Evolutionary conservation across 2,113 vertebrate genomes (phyloP).

Genomic region (Baryphthengus martii): DNA sequence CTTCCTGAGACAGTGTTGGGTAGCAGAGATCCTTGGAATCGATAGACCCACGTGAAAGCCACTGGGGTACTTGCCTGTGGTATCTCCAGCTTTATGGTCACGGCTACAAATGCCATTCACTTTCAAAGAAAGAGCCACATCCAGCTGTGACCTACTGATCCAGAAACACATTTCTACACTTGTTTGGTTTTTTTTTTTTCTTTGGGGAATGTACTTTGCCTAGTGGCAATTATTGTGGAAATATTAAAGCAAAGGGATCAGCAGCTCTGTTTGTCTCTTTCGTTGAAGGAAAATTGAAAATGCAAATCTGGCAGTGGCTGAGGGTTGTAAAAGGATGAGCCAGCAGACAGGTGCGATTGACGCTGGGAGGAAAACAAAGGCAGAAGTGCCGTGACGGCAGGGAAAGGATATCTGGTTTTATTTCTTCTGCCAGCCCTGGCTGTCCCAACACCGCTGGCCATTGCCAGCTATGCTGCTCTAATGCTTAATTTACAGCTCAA

Average conservation of each 20-base stretch:
- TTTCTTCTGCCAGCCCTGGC: not conserved
- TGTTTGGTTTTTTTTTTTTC: not conserved
- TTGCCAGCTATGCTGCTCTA: constrained; percentile 1
- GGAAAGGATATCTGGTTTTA: not conserved
- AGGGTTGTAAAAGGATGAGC: not conserved
- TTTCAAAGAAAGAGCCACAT: not conserved
- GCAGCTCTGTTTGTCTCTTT: not conserved
- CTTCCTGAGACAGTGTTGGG: not conserved
- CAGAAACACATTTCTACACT: accelerated
- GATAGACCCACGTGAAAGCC: accelerated
- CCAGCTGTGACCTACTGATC: not conserved
- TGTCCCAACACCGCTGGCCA: not conserved
- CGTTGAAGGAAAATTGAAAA: not conserved
- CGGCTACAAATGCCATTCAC: not conserved
- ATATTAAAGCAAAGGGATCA: not conserved
- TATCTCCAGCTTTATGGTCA: not conserved
- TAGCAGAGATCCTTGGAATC: not conserved
- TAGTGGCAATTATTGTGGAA: not conserved
- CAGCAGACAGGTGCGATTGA: not conserved
- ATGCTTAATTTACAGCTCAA: constrained; percentile 4
- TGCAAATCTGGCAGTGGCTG: not conserved
- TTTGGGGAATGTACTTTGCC: not conserved
- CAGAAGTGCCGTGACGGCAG: not conserved
- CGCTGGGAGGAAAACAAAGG: not conserved
- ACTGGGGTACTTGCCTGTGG: accelerated